These are phyloP conservation scores for Drosophila bifasciata DNA, from an alignment of 1,140 invertebrate genomes.

Conservation along the genomic window DNA sequence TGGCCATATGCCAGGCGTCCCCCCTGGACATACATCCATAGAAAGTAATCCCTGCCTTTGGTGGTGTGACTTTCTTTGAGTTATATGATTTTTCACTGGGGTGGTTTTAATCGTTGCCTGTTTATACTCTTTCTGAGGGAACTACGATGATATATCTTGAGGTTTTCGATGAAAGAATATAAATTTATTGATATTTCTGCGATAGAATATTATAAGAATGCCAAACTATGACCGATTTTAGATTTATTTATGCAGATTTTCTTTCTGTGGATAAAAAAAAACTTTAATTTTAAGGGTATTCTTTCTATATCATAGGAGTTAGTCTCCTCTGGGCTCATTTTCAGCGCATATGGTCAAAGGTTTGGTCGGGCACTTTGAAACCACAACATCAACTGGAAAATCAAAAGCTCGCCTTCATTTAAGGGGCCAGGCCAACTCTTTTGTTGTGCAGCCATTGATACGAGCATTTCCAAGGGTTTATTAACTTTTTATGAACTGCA, in stretches of 20 bases:
- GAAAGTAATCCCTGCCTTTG: conserved; percentile 17
- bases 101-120: conserved; percentile 34
- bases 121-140: conserved; percentile 25
- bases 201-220: too few relatives aligned
- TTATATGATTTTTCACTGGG: conserved; percentile 11
- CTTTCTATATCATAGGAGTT: background rate
- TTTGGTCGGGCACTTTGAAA: conserved; percentile 60
- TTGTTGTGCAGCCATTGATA: conserved; percentile 59
- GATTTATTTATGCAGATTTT: background rate
- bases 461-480: conserved; percentile 56
- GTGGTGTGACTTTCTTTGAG: conserved; percentile 43
- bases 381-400: conserved; percentile 67
- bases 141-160: background rate
- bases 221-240: too few relatives aligned
- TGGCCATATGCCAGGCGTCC: conserved; percentile 70
- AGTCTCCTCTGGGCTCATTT: conserved; percentile 29
- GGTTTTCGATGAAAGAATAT: background rate
- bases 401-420: conserved; percentile 70
- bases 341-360: conserved; percentile 76
- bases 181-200: background rate
- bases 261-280: conserved; percentile 1
- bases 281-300: conserved; percentile 10
- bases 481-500: conserved; percentile 72
- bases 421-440: conserved; percentile 24
- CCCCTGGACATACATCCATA: conserved; percentile 26